These are phyloP conservation scores for Salvelinus sp. DNA, from an alignment of 2,113 vertebrate species.

Conservation along the genomic window DNA sequence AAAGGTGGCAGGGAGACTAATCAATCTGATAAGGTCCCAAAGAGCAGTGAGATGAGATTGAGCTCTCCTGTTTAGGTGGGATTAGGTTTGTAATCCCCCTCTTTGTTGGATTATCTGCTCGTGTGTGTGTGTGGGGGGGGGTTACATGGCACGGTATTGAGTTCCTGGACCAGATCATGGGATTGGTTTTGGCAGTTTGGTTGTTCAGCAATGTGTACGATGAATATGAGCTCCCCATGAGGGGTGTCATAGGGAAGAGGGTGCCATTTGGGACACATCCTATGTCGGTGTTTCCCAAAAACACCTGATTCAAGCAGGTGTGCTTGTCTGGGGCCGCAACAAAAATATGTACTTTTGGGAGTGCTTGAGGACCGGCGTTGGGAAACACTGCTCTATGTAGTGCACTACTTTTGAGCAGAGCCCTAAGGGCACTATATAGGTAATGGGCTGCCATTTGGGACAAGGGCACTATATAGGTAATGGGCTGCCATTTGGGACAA, in stretches of 20 bases:
- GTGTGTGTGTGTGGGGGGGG: constrained; percentile 29
- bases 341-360: too few relatives aligned
- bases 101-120: constrained; percentile 54
- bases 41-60: constrained; percentile 29
- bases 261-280: too few relatives aligned
- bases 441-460: too few relatives aligned
- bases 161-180: constrained; percentile 60
- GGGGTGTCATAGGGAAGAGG: neutral
- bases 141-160: constrained; percentile 34
- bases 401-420: too few relatives aligned
- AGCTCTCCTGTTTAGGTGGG: constrained; percentile 49
- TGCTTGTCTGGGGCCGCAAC: too few relatives aligned
- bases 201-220: constrained; percentile 34
- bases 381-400: neutral
- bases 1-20: constrained; percentile 32
- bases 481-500: too few relatives aligned
- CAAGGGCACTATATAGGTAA: too few relatives aligned
- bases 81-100: constrained; percentile 62
- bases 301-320: neutral
- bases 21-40: constrained; percentile 5
- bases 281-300: neutral
- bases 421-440: too few relatives aligned
- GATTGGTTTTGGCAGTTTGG: constrained; percentile 55
- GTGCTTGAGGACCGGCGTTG: too few relatives aligned
- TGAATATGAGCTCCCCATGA: constrained; percentile 32